Conservation (phyloP, 2,113 vertebrate genomes). For the Noctilio leporinus region DNA sequence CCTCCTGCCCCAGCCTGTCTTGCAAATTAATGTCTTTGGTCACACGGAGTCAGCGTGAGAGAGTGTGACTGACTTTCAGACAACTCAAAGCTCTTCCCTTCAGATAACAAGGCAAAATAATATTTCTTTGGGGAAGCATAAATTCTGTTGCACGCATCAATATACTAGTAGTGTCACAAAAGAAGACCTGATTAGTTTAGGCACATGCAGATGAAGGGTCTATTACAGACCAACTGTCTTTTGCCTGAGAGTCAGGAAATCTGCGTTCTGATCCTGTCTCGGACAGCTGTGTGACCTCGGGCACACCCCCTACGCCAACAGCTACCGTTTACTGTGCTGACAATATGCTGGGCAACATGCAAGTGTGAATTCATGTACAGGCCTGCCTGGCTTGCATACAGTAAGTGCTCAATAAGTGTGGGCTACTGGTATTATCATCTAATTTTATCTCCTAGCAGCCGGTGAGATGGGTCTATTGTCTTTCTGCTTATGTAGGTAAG, state of each 20-base stretch:
- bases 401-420: background rate
- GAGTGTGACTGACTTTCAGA: slow-evolving; percentile 34
- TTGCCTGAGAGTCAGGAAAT: background rate
- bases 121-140: background rate
- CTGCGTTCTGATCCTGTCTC: background rate
- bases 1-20: slow-evolving; percentile 47
- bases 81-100: background rate
- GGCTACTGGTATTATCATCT: background rate
- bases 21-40: slow-evolving; percentile 55
- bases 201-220: background rate
- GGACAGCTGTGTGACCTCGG: background rate
- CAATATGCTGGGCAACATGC: background rate
- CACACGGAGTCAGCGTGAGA: slow-evolving; percentile 16
- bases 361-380: background rate
- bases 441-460: background rate
- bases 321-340: background rate
- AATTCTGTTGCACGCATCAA: background rate
- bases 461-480: background rate
- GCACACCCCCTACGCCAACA: background rate
- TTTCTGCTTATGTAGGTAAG: background rate
- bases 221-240: background rate
- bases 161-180: background rate
- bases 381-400: background rate
- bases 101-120: slow-evolving; percentile 7
- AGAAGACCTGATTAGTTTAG: background rate